These are phyloP conservation scores for Fringilla coelebs DNA, from an alignment of 2,797 vertebrate genomes.

Conservation along the genomic window DNA sequence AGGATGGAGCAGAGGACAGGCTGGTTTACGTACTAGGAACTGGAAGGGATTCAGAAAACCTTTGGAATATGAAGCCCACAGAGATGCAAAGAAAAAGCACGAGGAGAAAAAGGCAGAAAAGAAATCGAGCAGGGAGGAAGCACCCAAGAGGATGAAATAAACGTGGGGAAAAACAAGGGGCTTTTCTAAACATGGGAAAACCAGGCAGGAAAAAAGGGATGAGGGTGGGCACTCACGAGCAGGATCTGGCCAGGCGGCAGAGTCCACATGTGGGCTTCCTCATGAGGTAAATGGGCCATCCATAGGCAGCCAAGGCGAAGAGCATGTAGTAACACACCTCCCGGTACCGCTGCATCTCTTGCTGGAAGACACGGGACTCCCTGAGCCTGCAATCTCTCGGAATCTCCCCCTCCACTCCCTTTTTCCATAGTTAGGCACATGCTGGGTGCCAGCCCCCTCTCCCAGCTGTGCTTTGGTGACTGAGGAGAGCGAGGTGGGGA, in stretches of 20 bases:
- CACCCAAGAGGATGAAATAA: not conserved
- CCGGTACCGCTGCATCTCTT: conserved; percentile 96
- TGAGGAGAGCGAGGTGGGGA: not conserved
- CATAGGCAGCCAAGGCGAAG: conserved; percentile 96
- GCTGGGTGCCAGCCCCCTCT: not conserved
- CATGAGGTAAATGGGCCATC: conserved; percentile 99
- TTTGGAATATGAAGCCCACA: not conserved
- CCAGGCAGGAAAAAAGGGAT: not conserved
- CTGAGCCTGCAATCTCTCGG: not conserved
- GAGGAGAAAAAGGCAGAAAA: not conserved
- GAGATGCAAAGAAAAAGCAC: not conserved
- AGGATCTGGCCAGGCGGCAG: conserved; percentile 93
- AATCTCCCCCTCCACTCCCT: not conserved
- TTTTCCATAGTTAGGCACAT: fast-evolving
- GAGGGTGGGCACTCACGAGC: conserved; percentile 86
- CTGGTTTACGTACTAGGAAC: not conserved
- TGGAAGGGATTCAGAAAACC: not conserved
- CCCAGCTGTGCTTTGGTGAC: not conserved
- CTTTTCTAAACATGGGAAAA: not conserved
- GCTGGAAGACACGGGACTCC: conserved; percentile 73
- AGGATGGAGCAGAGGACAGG: not conserved
- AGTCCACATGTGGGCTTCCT: conserved; percentile 94
- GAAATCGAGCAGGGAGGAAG: not conserved
- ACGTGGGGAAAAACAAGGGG: fast-evolving
- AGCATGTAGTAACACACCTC: conserved; percentile 99